Base-by-base conservation (phyloP, 2,113 vertebrate genomes). In the Trematocara macrostoma region DNA sequence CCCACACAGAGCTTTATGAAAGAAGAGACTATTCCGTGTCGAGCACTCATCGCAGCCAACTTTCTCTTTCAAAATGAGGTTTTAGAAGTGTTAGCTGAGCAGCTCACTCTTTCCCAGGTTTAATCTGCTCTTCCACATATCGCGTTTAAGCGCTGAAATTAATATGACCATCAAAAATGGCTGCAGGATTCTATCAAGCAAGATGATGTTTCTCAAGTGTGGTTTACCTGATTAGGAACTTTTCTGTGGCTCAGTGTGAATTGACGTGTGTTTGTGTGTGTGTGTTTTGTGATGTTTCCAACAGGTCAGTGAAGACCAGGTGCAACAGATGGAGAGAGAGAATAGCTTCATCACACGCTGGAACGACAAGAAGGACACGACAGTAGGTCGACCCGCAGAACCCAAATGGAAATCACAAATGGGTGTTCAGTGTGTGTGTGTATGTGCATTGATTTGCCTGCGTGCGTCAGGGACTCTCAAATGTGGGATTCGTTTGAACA, bases 261-360 rank as follows among this genome's bases (percentile, higher is more conserved):
- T 23, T 18, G n/a, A 59, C 10, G n/a, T 84, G 29, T 79, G 26
- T 81, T 9, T 86, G 45, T 89, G 34, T 67, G 31, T 16, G 31
- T 35, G 34, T 69, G n/a, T 64, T 90, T 38, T 69, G 64, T 79
- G 45, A 29, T 78, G 67, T 57, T 56, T 85, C 88, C 89, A 86
- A 95, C 96, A 99, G 98, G 96, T 99, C 95, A 97, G 97, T 89
- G 97, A 98, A 95, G 97, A 97, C 35, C 98, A 98, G 93, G 96
- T 98, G 92, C 97, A 97, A 94, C 98, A 99, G 97, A 99, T 99
- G 98, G 98, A 98, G 94, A 97, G 94, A 94, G 99, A 99, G 92
- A 99, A 99, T 93, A 96, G 97, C 88, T 99, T 98, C 95, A 99
- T 99, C 95, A 97, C 96, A 40, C 97, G 96, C 86, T 99, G 98